These are phyloP conservation scores for Apodemus sylvaticus DNA, from an alignment of 2,113 vertebrate genomes.

Conservation along the genomic window DNA sequence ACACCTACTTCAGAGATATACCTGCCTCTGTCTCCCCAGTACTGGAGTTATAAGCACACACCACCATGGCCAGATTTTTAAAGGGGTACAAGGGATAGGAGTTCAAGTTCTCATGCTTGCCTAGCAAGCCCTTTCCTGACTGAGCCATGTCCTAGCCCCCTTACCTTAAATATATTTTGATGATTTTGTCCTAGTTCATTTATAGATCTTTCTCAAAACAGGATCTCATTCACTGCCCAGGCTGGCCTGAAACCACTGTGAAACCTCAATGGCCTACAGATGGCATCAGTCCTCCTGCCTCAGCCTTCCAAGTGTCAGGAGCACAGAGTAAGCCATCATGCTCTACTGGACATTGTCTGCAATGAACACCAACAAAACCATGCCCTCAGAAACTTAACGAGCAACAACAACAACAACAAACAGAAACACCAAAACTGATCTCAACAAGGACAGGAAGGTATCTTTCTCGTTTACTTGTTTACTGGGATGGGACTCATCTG, in stretches of 20 bases:
- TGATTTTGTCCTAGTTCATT: neutral
- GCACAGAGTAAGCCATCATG: neutral
- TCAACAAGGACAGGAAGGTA: neutral
- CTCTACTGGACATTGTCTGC: neutral
- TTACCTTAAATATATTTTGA: neutral
- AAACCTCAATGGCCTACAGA: neutral
- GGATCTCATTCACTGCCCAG: neutral
- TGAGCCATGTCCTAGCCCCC: neutral
- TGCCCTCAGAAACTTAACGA: neutral
- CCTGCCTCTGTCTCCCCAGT: neutral
- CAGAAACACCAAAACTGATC: neutral
- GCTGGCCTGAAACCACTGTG: neutral
- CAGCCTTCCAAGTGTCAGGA: neutral
- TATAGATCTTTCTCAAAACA: neutral
- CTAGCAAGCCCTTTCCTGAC: neutral
- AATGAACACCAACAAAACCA: neutral
- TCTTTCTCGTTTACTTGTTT: slow-evolving; percentile 1
- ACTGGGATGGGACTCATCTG: neutral
- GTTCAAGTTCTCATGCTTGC: neutral
- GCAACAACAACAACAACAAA: too few relatives aligned
- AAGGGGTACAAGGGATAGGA: neutral
- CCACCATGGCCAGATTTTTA: neutral
- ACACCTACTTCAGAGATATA: neutral
- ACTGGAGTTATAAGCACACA: neutral
- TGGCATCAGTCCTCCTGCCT: neutral